Conservation (phyloP, 2,797 vertebrate species). For the Sebastes kiyomatsui region DNA sequence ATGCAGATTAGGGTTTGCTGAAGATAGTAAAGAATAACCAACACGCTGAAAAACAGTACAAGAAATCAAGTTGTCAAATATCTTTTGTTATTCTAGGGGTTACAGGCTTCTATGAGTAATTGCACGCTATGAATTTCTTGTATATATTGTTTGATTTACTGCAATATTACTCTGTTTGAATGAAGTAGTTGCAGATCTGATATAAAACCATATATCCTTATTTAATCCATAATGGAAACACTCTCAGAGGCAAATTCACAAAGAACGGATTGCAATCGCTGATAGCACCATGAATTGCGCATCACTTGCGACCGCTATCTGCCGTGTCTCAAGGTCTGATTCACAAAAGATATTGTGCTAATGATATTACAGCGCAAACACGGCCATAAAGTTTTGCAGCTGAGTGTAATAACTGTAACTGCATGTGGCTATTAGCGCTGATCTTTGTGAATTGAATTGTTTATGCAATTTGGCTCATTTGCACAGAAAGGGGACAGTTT, state of each 20-base stretch:
- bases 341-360: neutral
- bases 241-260: neutral
- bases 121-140: neutral
- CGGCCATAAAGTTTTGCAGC: neutral
- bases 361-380: neutral
- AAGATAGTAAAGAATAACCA: neutral
- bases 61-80: neutral
- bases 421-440: neutral
- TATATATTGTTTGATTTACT: conserved; percentile 2
- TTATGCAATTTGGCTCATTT: neutral
- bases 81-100: neutral
- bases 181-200: neutral
- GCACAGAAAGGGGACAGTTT: neutral
- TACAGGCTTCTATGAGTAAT: neutral
- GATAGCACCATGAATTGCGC: neutral
- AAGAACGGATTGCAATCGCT: neutral
- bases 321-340: neutral
- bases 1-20: neutral
- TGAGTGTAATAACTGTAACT: neutral
- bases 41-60: neutral
- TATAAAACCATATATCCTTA: conserved; percentile 10
- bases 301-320: neutral
- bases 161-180: neutral
- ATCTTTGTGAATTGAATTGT: neutral
- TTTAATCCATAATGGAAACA: conserved; percentile 6